Evolutionary conservation across 2,113 vertebrate species (phyloP).

Genomic region (Macrotus californicus): DNA sequence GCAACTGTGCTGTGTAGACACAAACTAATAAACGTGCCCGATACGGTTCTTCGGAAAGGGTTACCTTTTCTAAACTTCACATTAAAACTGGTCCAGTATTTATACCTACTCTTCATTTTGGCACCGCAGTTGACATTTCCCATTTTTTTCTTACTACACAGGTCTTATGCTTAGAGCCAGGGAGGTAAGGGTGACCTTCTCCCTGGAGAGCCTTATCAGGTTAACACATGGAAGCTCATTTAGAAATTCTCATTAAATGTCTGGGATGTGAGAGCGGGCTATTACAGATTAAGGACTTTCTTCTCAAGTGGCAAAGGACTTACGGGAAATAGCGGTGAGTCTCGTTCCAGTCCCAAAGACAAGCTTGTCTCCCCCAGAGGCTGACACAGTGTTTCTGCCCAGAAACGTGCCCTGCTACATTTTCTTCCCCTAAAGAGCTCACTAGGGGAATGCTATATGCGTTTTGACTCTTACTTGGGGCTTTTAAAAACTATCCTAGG

Average conservation of each 20-base stretch:
- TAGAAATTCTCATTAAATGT: slow-evolving; percentile 60
- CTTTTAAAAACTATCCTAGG: neutral
- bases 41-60: neutral
- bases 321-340: slow-evolving; percentile 43
- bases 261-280: slow-evolving; percentile 46
- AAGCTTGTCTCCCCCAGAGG: neutral
- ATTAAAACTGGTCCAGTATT: slow-evolving; percentile 15
- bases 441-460: no score
- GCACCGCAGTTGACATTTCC: neutral
- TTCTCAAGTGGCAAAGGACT: slow-evolving; percentile 52
- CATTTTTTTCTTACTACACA: slow-evolving; percentile 27
- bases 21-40: neutral
- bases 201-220: slow-evolving; percentile 59
- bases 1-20: slow-evolving; percentile 26
- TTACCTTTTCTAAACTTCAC: slow-evolving; percentile 41
- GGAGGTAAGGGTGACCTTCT: slow-evolving; percentile 58
- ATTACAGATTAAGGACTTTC: slow-evolving; percentile 60
- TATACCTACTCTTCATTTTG: neutral
- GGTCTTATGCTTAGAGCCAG: neutral
- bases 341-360: slow-evolving; percentile 57
- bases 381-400: slow-evolving; percentile 31
- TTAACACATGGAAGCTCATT: slow-evolving; percentile 52
- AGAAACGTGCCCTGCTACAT: neutral
- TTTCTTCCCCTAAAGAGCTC: neutral
- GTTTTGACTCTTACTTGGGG: neutral